These are phyloP conservation scores for Bombus waltoni DNA, from an alignment of 1,140 invertebrate species.

Conservation along the genomic window DNA sequence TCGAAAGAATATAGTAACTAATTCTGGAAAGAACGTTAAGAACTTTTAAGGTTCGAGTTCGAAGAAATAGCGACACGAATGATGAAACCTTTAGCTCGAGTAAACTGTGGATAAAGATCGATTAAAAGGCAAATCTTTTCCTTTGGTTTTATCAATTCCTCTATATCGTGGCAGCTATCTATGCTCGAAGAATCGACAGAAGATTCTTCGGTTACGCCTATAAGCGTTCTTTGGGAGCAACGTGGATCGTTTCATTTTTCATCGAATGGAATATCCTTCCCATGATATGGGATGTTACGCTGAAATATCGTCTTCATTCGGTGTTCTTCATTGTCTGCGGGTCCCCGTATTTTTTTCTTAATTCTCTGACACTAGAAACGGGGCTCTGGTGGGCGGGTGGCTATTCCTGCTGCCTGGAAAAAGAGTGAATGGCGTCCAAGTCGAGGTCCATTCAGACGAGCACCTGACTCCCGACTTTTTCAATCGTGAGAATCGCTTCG, in stretches of 20 bases:
- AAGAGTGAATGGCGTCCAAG: slow-evolving; percentile 48
- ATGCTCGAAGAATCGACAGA: neutral
- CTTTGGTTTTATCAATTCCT: neutral
- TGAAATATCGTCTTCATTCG: slow-evolving; percentile 40
- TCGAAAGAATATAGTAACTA: too few relatives aligned
- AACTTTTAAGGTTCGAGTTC: too few relatives aligned
- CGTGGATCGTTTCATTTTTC: slow-evolving; percentile 7
- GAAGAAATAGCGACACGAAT: too few relatives aligned
- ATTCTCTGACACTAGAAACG: slow-evolving; percentile 51
- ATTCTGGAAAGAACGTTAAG: too few relatives aligned
- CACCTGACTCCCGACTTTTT: slow-evolving; percentile 55
- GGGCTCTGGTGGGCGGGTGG: slow-evolving; percentile 59
- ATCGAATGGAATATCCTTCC: slow-evolving; percentile 5
- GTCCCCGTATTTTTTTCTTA: slow-evolving; percentile 25
- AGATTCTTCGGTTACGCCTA: neutral
- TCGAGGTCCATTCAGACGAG: slow-evolving; percentile 51
- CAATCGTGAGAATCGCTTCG: slow-evolving; percentile 59
- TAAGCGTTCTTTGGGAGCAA: neutral
- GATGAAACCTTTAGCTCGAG: too few relatives aligned
- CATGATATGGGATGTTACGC: neutral
- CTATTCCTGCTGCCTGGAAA: slow-evolving; percentile 21
- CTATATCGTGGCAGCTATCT: neutral
- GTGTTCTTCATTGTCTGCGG: slow-evolving; percentile 12
- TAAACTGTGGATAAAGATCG: too few relatives aligned
- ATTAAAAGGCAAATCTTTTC: too few relatives aligned